Evolutionary conservation across 2,113 vertebrate genomes (phyloP).

Genomic region (Diadophis punctatus): DNA sequence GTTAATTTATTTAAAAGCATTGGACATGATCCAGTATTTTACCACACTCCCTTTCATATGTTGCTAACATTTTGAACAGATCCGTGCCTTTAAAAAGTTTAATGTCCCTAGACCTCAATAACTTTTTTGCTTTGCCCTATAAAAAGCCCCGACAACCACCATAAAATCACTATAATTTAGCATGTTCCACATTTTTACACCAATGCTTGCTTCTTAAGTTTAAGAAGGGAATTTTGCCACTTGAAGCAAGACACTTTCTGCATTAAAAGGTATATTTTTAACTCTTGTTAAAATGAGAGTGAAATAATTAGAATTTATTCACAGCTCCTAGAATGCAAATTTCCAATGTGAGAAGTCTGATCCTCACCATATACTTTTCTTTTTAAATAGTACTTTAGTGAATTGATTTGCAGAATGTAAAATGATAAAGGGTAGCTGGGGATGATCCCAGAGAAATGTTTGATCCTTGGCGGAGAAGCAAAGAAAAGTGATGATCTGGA

Average conservation of each 20-base stretch:
- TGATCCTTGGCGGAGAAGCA: neutral
- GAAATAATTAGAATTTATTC: conserved; percentile 26
- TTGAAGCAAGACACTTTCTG: neutral
- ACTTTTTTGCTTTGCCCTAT: neutral
- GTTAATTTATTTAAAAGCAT: neutral
- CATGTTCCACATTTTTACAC: neutral
- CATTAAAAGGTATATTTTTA: conserved; percentile 24
- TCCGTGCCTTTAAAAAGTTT: neutral
- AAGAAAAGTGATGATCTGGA: neutral
- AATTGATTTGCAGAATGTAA: conserved; percentile 38
- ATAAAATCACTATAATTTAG: neutral
- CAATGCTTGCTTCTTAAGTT: neutral
- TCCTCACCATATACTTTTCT: neutral
- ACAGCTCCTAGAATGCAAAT: conserved; percentile 19
- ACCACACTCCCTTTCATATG: neutral
- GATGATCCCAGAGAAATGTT: neutral
- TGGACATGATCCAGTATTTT: neutral
- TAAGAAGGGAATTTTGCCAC: neutral
- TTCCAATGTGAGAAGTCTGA: conserved; percentile 25
- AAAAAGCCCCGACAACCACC: neutral
- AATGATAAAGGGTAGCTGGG: conserved; percentile 27
- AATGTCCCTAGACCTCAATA: neutral
- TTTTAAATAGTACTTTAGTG: conserved; percentile 8
- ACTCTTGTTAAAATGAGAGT: conserved; percentile 34
- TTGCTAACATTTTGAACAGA: neutral